Conservation (phyloP, 1,140 invertebrate genomes). For the Drosophila biarmipes region DNA sequence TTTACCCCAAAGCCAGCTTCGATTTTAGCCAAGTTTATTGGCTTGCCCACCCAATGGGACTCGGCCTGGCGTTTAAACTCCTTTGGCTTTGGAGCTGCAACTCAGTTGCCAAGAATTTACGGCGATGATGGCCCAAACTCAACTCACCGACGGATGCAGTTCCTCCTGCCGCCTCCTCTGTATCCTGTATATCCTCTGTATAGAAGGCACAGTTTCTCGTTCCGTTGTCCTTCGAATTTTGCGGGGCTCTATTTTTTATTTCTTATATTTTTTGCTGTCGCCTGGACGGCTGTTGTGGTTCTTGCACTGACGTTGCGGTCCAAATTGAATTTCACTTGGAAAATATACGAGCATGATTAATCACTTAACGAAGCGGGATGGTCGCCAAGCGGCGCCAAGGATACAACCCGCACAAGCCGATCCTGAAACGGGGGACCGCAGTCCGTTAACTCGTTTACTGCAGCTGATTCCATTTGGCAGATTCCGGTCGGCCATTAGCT, state of each 20-base stretch:
- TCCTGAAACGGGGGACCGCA: constrained; percentile 3
- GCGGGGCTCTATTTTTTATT: constrained; percentile 45
- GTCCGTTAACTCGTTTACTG: constrained; percentile 38
- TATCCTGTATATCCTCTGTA: neutral
- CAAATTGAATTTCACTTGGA: constrained; percentile 75
- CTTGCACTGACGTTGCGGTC: constrained; percentile 60
- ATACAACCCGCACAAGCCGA: constrained; percentile 16
- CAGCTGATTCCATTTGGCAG: constrained; percentile 34
- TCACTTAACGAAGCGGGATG: constrained; percentile 57
- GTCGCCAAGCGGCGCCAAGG: constrained; percentile 15
- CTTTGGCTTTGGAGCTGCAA: constrained; percentile 1
- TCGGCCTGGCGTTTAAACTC: constrained; percentile 4
- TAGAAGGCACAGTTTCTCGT: neutral
- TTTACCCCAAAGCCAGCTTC: constrained; percentile 19
- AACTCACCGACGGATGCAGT: constrained; percentile 32
- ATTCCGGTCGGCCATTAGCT: constrained; percentile 7
- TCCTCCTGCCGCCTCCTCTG: neutral
- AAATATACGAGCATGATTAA: constrained; percentile 77
- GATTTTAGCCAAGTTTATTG: constrained; percentile 22
- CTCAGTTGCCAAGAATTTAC: constrained; percentile 11
- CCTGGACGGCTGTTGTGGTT: constrained; percentile 31
- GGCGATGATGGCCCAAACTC: constrained; percentile 10
- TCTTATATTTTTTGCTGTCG: constrained; percentile 39
- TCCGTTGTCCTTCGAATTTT: constrained; percentile 44
- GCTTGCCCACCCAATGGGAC: constrained; percentile 6